These are phyloP conservation scores for Dolichomitus sp. DNA, from an alignment of 2,888 invertebrate species.

Conservation along the genomic window DNA sequence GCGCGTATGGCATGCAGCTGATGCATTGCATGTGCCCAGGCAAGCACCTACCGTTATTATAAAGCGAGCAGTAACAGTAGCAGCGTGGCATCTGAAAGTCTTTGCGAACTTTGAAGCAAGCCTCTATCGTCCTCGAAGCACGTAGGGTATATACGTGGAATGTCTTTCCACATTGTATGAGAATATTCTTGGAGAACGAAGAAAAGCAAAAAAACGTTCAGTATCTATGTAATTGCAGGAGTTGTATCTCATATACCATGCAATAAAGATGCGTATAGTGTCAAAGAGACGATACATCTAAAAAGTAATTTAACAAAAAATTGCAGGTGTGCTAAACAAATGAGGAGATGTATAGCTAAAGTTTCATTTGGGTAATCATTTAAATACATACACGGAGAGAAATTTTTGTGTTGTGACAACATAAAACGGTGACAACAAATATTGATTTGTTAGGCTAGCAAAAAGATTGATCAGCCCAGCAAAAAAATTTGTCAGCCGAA, in stretches of 20 bases:
- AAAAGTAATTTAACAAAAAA: not conserved
- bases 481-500: too few relatives aligned
- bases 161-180: not conserved
- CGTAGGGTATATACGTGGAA: not conserved
- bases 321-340: not conserved
- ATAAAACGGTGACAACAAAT: not conserved
- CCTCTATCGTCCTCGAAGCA: not conserved
- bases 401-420: too few relatives aligned
- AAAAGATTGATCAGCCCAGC: too few relatives aligned
- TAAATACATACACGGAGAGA: not conserved
- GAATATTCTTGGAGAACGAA: not conserved
- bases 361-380: not conserved
- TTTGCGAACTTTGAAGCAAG: not conserved
- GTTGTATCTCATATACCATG: not conserved
- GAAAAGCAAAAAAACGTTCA: not conserved
- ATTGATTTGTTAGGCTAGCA: too few relatives aligned
- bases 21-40: constrained; percentile 44
- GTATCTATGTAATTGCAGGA: not conserved
- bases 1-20: constrained; percentile 58
- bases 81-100: constrained; percentile 33
- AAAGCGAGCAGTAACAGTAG: constrained; percentile 19
- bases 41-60: constrained; percentile 37
- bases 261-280: not conserved
- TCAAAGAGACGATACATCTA: not conserved
- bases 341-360: not conserved